phyloP scores from a whole-genome alignment of 1,140 invertebrate species.

The Oreohelix idahoensis region DNA sequence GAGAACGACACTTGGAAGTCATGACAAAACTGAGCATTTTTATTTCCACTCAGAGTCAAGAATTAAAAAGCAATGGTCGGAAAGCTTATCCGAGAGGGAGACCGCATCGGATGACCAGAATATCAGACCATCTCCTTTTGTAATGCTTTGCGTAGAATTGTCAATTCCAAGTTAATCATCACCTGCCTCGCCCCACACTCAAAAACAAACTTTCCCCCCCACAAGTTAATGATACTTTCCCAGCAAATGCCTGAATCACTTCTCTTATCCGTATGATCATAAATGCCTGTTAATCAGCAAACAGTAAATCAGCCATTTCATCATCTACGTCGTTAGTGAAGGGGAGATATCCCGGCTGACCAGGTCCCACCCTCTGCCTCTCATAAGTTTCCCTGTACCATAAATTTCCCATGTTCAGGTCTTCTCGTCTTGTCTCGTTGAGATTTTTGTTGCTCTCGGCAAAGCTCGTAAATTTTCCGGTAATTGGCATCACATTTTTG shows the following conservation, averaged over 20 bases:
- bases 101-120: no score
- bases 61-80: no score
- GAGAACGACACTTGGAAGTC: no score
- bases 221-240: background rate
- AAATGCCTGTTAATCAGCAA: background rate
- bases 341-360: background rate
- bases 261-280: background rate
- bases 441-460: background rate
- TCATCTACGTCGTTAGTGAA: background rate
- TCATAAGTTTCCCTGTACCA: background rate
- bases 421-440: background rate
- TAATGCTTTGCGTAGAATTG: no score
- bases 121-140: no score
- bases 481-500: background rate
- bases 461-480: background rate
- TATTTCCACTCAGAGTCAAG: no score
- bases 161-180: no score
- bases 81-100: no score
- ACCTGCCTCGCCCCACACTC: no score
- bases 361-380: background rate
- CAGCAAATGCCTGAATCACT: background rate
- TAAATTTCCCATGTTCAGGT: background rate
- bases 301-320: background rate
- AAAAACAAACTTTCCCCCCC: no score
- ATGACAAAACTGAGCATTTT: no score